Percentiles rank a stretch among this genome's conserved stretches.
These are phyloP conservation scores for Enteromius unitaeniatus DNA, from an alignment of 2,797 vertebrate species.

Conservation along the genomic window DNA sequence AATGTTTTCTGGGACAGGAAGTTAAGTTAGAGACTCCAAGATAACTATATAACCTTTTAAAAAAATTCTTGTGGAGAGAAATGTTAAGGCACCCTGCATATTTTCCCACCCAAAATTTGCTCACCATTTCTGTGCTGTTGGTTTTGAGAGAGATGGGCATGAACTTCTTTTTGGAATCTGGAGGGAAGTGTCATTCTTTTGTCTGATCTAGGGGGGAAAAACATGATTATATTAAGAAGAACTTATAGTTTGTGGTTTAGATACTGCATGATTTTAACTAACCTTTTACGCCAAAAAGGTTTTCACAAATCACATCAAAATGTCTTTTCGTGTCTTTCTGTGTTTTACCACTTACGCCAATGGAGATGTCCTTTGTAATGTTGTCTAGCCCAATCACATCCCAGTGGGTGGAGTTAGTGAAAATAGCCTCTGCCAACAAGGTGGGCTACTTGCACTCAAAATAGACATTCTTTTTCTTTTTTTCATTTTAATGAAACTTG, in stretches of 20 bases:
- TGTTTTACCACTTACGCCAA: background rate
- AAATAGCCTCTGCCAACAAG: background rate
- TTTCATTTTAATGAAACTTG: background rate
- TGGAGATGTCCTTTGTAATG: background rate
- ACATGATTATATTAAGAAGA: slow-evolving; percentile 25
- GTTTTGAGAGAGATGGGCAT: slow-evolving; percentile 83
- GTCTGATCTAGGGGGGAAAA: slow-evolving; percentile 69
- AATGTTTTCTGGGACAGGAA: slow-evolving; percentile 33
- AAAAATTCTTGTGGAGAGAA: slow-evolving; percentile 13
- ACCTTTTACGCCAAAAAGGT: background rate
- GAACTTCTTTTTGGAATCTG: slow-evolving; percentile 88
- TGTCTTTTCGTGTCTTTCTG: background rate
- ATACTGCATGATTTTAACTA: background rate
- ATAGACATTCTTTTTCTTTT: too few species aligned
- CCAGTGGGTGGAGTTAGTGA: background rate
- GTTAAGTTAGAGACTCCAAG: slow-evolving; percentile 20
- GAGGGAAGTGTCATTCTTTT: slow-evolving; percentile 82
- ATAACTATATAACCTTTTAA: slow-evolving; percentile 45
- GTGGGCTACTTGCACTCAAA: too few species aligned
- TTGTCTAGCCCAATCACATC: background rate
- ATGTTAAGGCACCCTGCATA: background rate
- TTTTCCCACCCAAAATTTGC: slow-evolving; percentile 46
- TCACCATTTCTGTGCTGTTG: slow-evolving; percentile 80
- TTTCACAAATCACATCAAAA: background rate
- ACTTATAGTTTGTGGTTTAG: background rate